Evolutionary conservation across 2,888 invertebrate species (phyloP), one percentile per base, ranked within the genome.

Genomic region (Dione vanillae): DNA sequence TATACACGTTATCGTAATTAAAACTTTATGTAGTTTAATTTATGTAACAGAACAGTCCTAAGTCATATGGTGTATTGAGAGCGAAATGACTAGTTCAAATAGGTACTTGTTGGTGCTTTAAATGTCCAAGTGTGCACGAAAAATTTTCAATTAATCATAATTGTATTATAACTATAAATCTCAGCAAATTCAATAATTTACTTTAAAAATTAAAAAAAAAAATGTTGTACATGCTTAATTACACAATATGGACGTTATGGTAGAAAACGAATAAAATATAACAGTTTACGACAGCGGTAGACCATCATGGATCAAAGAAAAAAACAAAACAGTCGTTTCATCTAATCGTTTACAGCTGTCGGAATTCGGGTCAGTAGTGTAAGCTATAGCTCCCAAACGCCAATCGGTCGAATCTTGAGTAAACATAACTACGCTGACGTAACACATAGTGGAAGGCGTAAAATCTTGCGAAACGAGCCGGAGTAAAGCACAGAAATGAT

Each of bases 331-430:
- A 74, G 67, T 51, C 70, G 64, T 74, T 75, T 76, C 67, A 66
- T 72, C 67, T 67, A 67, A 64, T 45, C 73, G 76, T 68, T 79
- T 84, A 85, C 89, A 88, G 90, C 86, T 89, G 90, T 78, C 76
- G 78, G 84, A 83, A 92, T 86, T 79, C 78, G 80, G 92, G 93
- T 91, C 92, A 92, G 89, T 86, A 80, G 88, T 86, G 85, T 88
- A 85, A 85, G 84, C 85, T 85, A 83, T 81, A 80, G 84, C 83
- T 83, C 79, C 84, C 84, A 86, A 85, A 86, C 83, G 87, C 85
- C 83, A 84, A 86, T 82, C 82, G 81, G 84, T 80, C 81, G 83
- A 79, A 82, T 81, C 82, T 83, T 82, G 83, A 82, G 80, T 87
- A 89, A 89, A 90, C 86, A 89, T 82, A 86, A 84, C 84, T 83